These are phyloP conservation scores for Prietella phreatophila DNA, from an alignment of 2,113 vertebrate genomes.

Conservation along the genomic window DNA sequence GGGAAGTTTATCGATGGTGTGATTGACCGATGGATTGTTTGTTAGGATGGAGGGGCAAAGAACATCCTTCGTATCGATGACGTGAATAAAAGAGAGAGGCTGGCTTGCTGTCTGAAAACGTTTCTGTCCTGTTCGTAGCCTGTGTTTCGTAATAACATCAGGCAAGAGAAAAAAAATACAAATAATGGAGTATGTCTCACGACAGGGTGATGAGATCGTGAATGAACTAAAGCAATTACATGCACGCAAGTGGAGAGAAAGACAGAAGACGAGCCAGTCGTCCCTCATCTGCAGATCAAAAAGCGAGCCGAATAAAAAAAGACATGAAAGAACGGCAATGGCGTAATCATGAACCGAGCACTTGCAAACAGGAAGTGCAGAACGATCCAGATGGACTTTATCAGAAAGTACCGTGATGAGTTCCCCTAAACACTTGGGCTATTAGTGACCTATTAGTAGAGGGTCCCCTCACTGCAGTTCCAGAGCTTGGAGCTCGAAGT, in stretches of 20 bases:
- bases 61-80: conserved; percentile 41
- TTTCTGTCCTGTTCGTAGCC: conserved; percentile 36
- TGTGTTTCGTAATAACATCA: conserved; percentile 40
- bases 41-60: conserved; percentile 8
- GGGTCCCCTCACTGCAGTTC: conserved; percentile 30
- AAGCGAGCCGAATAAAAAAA: conserved; percentile 34
- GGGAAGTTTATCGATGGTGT: conserved; percentile 36
- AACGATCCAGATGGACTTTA: conserved; percentile 30
- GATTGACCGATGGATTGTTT: conserved; percentile 50
- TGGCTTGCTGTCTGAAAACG: conserved; percentile 46
- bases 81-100: conserved; percentile 31
- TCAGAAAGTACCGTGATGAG: conserved; percentile 8
- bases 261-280: conserved; percentile 17
- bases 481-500: conserved; percentile 38
- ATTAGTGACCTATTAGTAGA: conserved; percentile 36
- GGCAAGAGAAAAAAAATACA: conserved; percentile 5
- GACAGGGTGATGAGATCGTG: conserved; percentile 44
- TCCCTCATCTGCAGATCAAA: conserved; percentile 49
- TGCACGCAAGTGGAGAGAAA: conserved; percentile 31
- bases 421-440: conserved; percentile 15
- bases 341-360: conserved; percentile 10
- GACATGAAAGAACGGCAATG: conserved; percentile 28
- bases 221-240: conserved; percentile 48
- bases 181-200: conserved; percentile 36
- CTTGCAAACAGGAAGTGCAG: conserved; percentile 30